Percentiles rank a stretch among this genome's conserved stretches.
Evolutionary conservation across 2,797 vertebrate species (phyloP).

Genomic region (Lithobates pipiens): DNA sequence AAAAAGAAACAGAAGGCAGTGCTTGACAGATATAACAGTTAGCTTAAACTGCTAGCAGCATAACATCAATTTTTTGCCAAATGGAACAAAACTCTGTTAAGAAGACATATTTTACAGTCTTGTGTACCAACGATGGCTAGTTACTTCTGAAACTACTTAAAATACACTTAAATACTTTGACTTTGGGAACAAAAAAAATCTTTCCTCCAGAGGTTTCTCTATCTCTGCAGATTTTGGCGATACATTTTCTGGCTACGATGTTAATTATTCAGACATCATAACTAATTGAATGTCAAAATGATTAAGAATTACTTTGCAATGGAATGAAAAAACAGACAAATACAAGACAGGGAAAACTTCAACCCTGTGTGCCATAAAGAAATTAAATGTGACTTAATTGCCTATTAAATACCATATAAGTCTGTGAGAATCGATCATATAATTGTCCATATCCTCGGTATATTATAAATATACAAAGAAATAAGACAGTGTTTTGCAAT

Average conservation of each 20-base stretch:
- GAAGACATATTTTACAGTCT: background rate
- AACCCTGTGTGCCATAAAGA: conserved; percentile 29
- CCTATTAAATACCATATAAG: conserved; percentile 28
- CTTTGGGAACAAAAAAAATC: conserved; percentile 32
- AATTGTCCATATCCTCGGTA: background rate
- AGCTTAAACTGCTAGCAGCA: background rate
- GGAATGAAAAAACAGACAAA: conserved; percentile 54
- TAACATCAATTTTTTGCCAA: background rate
- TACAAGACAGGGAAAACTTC: conserved; percentile 45
- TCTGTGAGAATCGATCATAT: background rate
- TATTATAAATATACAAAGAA: background rate
- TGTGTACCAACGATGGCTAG: background rate
- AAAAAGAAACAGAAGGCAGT: background rate
- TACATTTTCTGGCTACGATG: conserved; percentile 49
- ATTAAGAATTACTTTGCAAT: conserved; percentile 55
- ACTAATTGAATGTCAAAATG: conserved; percentile 59
- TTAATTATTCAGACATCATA: conserved; percentile 60
- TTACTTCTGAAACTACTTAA: conserved; percentile 14
- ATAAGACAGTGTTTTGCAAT: background rate
- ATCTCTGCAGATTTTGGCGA: conserved; percentile 54
- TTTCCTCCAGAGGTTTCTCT: conserved; percentile 44
- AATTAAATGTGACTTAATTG: conserved; percentile 48
- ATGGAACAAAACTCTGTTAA: background rate
- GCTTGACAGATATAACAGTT: background rate
- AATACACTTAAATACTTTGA: conserved; percentile 16